Evolutionary conservation across 1,140 invertebrate genomes (phyloP), one percentile per base, ranked within the genome.

Genomic region (Zaprionus gabonicus): DNA sequence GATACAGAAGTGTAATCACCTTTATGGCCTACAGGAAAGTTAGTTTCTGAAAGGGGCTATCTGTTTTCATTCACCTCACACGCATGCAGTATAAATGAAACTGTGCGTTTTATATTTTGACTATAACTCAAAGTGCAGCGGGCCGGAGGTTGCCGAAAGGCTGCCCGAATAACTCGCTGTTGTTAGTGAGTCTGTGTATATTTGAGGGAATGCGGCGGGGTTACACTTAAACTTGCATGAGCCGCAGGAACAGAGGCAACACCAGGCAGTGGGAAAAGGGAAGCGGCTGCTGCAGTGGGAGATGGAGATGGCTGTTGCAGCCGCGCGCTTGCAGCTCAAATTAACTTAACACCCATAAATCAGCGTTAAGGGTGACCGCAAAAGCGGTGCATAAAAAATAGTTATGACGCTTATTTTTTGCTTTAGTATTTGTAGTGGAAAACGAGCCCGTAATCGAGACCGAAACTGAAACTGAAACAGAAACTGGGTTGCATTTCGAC

Each of bases 291-390:
- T 62, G 72, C 31, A 70, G 68, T 65, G 57, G 57, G 55, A 27
- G 13, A 51, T 64, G 60, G 13, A 28, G 59, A 15, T 25, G 63
- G 41, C 3, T 55, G 62, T 46, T 55, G 63, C 49, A 56, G 36
- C 56, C 46, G 63, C 55, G 76, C 58, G 76, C 63, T 81, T 81
- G 71, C 81, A 83, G 81, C 69, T 57, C 81, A 87, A 87, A 87
- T 87, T 87, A 87, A 87, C 84, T 87, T 88, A 87, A 87, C 84
- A 88, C 84, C 81, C 84, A 87, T 87, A 87, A 87, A 87, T 87
- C 84, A 90, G 81, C 78, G 84, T 87, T 87, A 87, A 90, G 84
- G 75, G 84, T 81, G 66, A 90, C 84, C 84, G 85, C 84, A 88
- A 84, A 84, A 90, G 78, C 63, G 81, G 76, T 87, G 78, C 84